Evolutionary conservation across 2,797 vertebrate species (phyloP), one percentile per base, ranked within the genome.

Genomic region (Trematomus bernacchii): DNA sequence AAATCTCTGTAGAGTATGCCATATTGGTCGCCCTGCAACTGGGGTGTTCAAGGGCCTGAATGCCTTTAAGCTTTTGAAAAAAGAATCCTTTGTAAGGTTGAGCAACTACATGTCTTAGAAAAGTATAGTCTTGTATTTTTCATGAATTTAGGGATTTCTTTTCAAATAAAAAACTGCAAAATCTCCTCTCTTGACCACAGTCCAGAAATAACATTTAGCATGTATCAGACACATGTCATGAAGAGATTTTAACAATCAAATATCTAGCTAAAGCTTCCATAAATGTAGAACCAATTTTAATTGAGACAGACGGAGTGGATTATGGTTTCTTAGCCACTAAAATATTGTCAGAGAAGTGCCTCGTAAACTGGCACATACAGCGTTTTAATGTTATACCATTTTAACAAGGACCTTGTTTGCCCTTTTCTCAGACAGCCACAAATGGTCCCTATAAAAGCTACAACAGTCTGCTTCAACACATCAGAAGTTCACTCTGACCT

Each of bases 361-460:
- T 63, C 50, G 70, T 23, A 18, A 66, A 70, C 19, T 64, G 44
- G 30, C 58, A 54, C 18, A 23, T 40, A 14, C n/a, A 74, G 27
- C n/a, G 0, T 42, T 76, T 75, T 71, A 7, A 63, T 71, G 69
- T 61, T 67, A 74, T 44, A 46, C 3, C 2, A 0, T 40, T 79
- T 82, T 78, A 75, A 83, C 18, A 51, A 61, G 53, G 8, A 18
- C 10, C 51, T 23, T 9, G 30, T 16, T 57, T 40, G 10, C 43
- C 59, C 43, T 58, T 61, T 55, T 71, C 70, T 73, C 63, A 79
- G 59, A 80, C 57, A 69, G 65, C 78, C 51, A 43, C 67, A 63
- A 72, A 71, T 59, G 69, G 54, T 79, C 59, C 23, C 55, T 15
- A 58, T 63, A 59, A 80, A 82, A 73, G 16, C 46, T 51, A 21